Conservation (phyloP, 2,888 invertebrate genomes). For the Hoplodrina blanda region DNA sequence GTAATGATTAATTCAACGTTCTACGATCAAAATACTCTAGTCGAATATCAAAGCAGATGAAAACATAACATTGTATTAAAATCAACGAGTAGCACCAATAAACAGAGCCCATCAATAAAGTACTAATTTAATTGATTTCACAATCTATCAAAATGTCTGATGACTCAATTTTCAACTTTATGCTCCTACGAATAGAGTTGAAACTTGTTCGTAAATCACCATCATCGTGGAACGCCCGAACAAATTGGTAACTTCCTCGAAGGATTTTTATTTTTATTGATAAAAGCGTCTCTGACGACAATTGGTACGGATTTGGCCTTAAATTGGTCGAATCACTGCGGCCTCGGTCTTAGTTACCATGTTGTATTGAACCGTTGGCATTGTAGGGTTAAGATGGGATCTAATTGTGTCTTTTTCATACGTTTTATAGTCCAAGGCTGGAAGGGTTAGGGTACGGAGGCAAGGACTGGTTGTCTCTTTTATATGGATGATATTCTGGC, state of each 20-base stretch:
- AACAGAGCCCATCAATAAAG: conserved; percentile 73
- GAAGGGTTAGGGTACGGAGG: conserved; percentile 21
- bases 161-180: conserved; percentile 46
- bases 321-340: conserved; percentile 81
- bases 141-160: conserved; percentile 70
- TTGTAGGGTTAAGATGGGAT: conserved; percentile 57
- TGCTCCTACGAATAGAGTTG: conserved; percentile 40
- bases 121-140: conserved; percentile 83
- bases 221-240: conserved; percentile 69
- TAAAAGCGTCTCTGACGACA: conserved; percentile 85
- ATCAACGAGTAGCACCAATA: conserved; percentile 67
- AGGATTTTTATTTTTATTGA: conserved; percentile 89
- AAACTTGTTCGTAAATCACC: conserved; percentile 47
- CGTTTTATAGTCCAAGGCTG: conserved; percentile 31
- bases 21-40: conserved; percentile 10
- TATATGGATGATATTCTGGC: conserved; percentile 2
- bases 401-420: conserved; percentile 44
- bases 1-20: conserved; percentile 14
- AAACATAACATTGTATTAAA: conserved; percentile 62
- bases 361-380: conserved; percentile 46
- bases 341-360: conserved; percentile 66
- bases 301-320: conserved; percentile 87
- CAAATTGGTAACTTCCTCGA: conserved; percentile 88
- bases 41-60: conserved; percentile 46
- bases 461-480: not conserved